Evolutionary conservation across 2,797 vertebrate genomes (phyloP).

Genomic region (Babyrousa celebensis): DNA sequence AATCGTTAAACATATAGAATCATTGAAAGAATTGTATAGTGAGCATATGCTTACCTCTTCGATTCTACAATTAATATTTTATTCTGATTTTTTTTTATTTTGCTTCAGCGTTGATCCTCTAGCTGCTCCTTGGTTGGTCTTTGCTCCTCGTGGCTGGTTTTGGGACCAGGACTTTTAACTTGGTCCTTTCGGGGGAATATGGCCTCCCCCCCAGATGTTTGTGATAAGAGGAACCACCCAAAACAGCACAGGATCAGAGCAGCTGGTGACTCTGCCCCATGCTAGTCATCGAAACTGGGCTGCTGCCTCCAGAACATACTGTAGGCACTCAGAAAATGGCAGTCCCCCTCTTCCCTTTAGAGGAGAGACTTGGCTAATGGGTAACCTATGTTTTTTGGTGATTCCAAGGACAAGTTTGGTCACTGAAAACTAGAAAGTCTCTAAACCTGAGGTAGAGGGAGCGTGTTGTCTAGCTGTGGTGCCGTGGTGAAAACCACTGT

Average conservation of each 20-base stretch:
- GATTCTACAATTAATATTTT: neutral
- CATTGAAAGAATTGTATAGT: neutral
- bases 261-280: neutral
- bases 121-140: neutral
- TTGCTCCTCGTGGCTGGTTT: neutral
- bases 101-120: neutral
- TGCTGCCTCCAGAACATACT: neutral
- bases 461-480: neutral
- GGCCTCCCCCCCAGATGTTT: neutral
- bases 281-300: neutral
- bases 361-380: neutral
- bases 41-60: neutral
- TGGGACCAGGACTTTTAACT: neutral
- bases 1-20: neutral
- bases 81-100: neutral
- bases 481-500: neutral
- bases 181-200: neutral
- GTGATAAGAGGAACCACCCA: neutral
- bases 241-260: neutral
- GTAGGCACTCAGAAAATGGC: neutral
- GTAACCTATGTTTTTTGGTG: neutral
- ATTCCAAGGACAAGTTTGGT: conserved; percentile 2
- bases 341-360: neutral
- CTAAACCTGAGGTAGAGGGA: conserved; percentile 34
- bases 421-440: conserved; percentile 17